Evolutionary conservation across 2,797 vertebrate genomes (phyloP), one percentile per base, ranked within the genome.

Genomic region (Helicolenus hilgendorfi): DNA sequence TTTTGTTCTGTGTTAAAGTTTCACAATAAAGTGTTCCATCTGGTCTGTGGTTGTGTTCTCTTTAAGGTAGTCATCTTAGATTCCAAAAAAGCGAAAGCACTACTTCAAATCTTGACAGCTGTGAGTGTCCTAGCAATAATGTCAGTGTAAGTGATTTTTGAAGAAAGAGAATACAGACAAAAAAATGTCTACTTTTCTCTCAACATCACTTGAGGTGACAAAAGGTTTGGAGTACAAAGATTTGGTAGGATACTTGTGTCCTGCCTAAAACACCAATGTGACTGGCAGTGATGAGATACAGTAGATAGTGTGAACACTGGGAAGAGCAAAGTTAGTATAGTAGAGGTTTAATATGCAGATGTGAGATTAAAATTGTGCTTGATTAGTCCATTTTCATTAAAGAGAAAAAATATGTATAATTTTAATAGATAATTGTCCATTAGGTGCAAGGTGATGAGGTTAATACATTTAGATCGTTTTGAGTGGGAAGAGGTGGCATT

Each of bases 391-490:
- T 31, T 59, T 58, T 24, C 1, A 49, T 65, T 11, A 15, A 35
- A 64, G 26, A 79, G 10, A 49, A 31, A 62, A 82, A 41, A 63
- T 11, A 45, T 49, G 2, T n/a, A 27, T 24, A 26, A 63, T 38
- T 55, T 14, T 9, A 4, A 18, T 4, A 33, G 9, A 41, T 58
- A 22, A 63, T 20, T 53, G 29, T 35, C 29, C 62, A 76, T 75
- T 77, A 65, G 29, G 8, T 67, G 53, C n/a, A 85, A 89, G 49
- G 45, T 18, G 62, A 80, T 62, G 67, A 64, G 6, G 49, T 76
- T 27, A 78, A 75, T 26, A 36, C 36, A 74, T 73, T 26, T 35
- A 11, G 45, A 63, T 76, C 3, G 33, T 29, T 85, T 38, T 67
- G 59, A 74, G 77, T 83, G 63, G 77, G 63, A 83, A 9, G 14